phyloP scores from a whole-genome alignment of 2,888 invertebrate species.

The Malthinus flaveolus region DNA sequence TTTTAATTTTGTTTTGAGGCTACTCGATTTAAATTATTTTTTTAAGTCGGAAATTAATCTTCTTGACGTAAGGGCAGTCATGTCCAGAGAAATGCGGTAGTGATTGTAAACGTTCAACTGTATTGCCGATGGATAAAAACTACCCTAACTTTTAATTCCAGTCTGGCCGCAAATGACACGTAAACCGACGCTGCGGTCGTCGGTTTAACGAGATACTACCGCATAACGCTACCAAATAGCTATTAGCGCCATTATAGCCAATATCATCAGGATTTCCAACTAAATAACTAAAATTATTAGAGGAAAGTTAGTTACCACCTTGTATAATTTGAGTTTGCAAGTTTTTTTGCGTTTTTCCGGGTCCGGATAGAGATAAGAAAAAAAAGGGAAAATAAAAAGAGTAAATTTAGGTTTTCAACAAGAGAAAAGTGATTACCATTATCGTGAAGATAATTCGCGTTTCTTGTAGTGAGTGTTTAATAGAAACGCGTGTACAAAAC shows the following conservation, averaged over 20 bases:
- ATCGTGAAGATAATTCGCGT: conserved; percentile 45
- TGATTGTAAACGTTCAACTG: conserved; percentile 38
- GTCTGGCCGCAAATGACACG: conserved; percentile 53
- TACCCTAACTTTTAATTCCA: conserved; percentile 53
- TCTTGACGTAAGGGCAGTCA: conserved; percentile 20
- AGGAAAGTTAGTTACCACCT: not conserved
- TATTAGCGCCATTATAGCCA: conserved; percentile 53
- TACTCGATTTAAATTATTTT: not conserved
- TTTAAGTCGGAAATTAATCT: conserved; percentile 21
- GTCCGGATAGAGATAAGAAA: conserved; percentile 14
- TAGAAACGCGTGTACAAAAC: conserved; percentile 38
- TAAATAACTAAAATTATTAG: conserved; percentile 29
- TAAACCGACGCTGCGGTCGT: conserved; percentile 51
- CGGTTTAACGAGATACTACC: conserved; percentile 54
- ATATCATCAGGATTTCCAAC: conserved; percentile 41
- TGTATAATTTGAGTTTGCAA: too few species aligned
- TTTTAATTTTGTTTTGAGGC: not conserved
- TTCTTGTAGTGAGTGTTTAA: conserved; percentile 41
- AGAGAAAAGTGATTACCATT: conserved; percentile 44
- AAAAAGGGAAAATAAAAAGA: conserved; percentile 23
- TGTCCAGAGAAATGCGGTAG: conserved; percentile 26
- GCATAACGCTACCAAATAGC: conserved; percentile 52
- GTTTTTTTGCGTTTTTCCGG: too few species aligned
- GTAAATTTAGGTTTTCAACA: conserved; percentile 37
- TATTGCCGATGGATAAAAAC: conserved; percentile 45